A percentile compares a stretch with the other conserved stretches of the same genome.
These are phyloP conservation scores for Leucoraja erinaceus DNA, from an alignment of 2,113 vertebrate genomes.

Conservation along the genomic window DNA sequence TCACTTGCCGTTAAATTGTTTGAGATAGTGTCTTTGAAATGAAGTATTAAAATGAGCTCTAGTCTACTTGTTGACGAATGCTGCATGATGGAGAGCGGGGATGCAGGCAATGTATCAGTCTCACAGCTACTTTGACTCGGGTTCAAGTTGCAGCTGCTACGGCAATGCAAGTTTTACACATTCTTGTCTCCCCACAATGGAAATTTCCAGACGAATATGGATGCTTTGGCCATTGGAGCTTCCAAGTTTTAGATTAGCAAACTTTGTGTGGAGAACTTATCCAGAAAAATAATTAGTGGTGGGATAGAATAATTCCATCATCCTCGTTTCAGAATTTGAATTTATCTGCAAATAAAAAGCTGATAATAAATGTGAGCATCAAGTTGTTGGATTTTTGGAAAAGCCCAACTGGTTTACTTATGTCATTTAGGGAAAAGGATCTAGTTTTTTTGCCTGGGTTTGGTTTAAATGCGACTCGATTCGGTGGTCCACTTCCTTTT, in stretches of 20 bases:
- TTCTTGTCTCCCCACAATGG: too few relatives aligned
- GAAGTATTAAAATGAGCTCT: not conserved
- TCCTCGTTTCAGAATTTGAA: too few relatives aligned
- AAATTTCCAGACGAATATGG: not conserved
- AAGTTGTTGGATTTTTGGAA: too few relatives aligned
- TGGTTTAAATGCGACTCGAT: not conserved
- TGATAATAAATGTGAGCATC: too few relatives aligned
- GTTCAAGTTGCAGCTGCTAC: too few relatives aligned
- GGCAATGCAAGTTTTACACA: too few relatives aligned
- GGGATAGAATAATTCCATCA: too few relatives aligned
- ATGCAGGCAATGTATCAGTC: too few relatives aligned
- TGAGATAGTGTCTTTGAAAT: not conserved
- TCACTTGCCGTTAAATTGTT: not conserved
- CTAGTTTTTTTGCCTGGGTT: not conserved
- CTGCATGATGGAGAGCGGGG: not conserved
- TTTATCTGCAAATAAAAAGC: too few relatives aligned
- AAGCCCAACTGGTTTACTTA: not conserved
- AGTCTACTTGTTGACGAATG: not conserved
- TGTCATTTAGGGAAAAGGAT: not conserved
- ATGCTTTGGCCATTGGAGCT: not conserved
- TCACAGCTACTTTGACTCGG: too few relatives aligned
- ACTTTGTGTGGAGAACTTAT: not conserved
- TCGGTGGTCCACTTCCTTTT: too few relatives aligned
- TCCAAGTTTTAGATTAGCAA: not conserved
- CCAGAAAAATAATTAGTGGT: not conserved